These are phyloP conservation scores for Zoroaster sp. DNA, from an alignment of 53 echinoderm and acorn worm species.

Conservation along the genomic window DNA sequence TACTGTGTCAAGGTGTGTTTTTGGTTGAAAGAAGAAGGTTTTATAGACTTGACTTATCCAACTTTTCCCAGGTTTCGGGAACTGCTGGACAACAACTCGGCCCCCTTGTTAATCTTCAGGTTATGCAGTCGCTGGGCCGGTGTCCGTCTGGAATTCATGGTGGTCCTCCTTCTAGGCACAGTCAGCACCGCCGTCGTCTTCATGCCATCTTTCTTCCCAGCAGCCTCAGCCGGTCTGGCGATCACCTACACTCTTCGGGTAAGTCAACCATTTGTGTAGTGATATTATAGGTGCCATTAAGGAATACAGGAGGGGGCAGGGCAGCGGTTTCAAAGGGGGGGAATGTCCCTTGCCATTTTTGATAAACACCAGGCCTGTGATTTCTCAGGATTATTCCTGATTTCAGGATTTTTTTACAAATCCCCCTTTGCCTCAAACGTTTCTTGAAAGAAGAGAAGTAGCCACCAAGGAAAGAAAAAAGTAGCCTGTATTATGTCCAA, in stretches of 20 bases:
- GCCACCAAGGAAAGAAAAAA: not conserved
- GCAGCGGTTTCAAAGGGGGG: not conserved
- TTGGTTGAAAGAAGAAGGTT: no score
- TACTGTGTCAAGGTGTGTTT: no score
- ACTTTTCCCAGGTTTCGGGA: conserved; percentile 59
- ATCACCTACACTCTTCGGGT: conserved; percentile 88
- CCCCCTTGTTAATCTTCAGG: conserved; percentile 81
- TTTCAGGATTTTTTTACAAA: not conserved
- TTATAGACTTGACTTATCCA: no score
- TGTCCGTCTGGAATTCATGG: conserved; percentile 77
- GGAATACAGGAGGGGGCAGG: no score
- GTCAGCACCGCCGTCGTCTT: conserved; percentile 71
- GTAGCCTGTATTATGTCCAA: not conserved
- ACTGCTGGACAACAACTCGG: conserved; percentile 81
- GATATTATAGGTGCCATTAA: no score
- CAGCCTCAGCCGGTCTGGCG: conserved; percentile 81
- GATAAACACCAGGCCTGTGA: not conserved
- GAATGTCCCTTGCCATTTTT: not conserved
- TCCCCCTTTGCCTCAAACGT: not conserved
- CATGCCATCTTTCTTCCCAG: conserved; percentile 66
- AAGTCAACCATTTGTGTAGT: not conserved
- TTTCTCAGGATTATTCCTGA: not conserved
- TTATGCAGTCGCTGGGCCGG: conserved; percentile 87
- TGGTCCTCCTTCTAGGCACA: conserved; percentile 50
- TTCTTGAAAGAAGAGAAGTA: not conserved